Base-by-base conservation (phyloP, 2,797 vertebrate species). In the Gallinago stenura region DNA sequence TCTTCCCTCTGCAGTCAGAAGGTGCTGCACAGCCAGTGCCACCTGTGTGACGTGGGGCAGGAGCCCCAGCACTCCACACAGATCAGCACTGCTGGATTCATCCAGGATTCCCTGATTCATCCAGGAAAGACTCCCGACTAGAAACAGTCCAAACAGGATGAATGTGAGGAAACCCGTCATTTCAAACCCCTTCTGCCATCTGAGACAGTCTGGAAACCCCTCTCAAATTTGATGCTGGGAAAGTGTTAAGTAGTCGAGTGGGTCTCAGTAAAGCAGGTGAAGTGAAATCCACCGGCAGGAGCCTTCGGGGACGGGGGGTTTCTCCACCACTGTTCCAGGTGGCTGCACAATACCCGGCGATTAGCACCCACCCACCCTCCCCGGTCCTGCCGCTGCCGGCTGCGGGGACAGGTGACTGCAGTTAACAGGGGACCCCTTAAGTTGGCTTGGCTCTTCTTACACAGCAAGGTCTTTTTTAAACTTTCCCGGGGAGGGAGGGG, bases 21-120 rank as follows among this genome's bases (percentile, higher is more conserved):
- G 35, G 26, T 66, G 43, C 70, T 70, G n/a, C 77, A 46, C 26
- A 64, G 24, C 10, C 1, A 1, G 35, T 64, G 51, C 19, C 43
- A 30, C 48, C 13, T 0, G 0, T 0, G 1, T 31, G 35, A 12
- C 13, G 9, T 0, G 3, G 10, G 39, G 18, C 71, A 79, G 46
- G 26, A 90, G 28, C 6, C 18, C 16, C 22, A 35, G 33, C 24
- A 50, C 37, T 50, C n/a, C 15, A 53, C 57, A 56, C 26, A 46
- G 46, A 24, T 69, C 2, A 1, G 1, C 3, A 5, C 31, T 61
- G 41, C 80, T 56, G 43, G 56, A 41, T 41, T 41, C 41, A 41
- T 41, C 41, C 41, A 41, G 41, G 41, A 41, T 41, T 41, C 41
- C 41, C 41, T 41, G 41, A 41, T 41, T 41, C 41, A 70, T 43